Percentiles rank a stretch among this genome's conserved stretches.
phyloP scores from a whole-genome alignment of 2,888 invertebrate species.

The Xylota segnis region DNA sequence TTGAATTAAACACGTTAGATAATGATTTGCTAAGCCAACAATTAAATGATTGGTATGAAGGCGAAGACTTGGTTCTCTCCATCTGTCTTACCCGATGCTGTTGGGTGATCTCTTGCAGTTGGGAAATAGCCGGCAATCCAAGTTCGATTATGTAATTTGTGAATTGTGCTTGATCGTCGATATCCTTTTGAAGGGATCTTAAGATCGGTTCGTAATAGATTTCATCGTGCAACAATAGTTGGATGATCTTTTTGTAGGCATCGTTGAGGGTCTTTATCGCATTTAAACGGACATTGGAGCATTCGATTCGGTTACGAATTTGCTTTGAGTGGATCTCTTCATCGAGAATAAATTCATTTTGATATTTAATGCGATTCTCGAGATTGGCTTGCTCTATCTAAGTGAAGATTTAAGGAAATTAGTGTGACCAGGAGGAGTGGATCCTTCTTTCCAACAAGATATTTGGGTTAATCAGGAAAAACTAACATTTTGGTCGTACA shows the following conservation, averaged over 20 bases:
- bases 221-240: constrained; percentile 81
- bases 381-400: constrained; percentile 80
- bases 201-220: constrained; percentile 84
- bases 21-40: constrained; percentile 32
- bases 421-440: background rate
- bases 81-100: constrained; percentile 79
- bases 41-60: constrained; percentile 12
- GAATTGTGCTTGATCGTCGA: constrained; percentile 83
- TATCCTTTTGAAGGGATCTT: constrained; percentile 81
- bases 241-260: constrained; percentile 82
- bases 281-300: constrained; percentile 82
- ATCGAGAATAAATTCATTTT: constrained; percentile 81
- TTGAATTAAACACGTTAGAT: constrained; percentile 7
- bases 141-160: constrained; percentile 82
- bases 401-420: background rate
- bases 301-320: constrained; percentile 81
- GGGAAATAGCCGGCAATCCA: constrained; percentile 82
- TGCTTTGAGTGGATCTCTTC: constrained; percentile 81
- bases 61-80: constrained; percentile 34
- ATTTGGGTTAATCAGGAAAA: too few relatives aligned
- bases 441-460: too few relatives aligned
- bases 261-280: constrained; percentile 82
- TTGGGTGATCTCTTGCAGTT: constrained; percentile 80
- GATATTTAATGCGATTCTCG: constrained; percentile 82
- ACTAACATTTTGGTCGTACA: too few relatives aligned